Percentiles rank a stretch among this genome's conserved stretches.
phyloP scores from a whole-genome alignment of 2,888 invertebrate species.

The Agonopterix heracliana region DNA sequence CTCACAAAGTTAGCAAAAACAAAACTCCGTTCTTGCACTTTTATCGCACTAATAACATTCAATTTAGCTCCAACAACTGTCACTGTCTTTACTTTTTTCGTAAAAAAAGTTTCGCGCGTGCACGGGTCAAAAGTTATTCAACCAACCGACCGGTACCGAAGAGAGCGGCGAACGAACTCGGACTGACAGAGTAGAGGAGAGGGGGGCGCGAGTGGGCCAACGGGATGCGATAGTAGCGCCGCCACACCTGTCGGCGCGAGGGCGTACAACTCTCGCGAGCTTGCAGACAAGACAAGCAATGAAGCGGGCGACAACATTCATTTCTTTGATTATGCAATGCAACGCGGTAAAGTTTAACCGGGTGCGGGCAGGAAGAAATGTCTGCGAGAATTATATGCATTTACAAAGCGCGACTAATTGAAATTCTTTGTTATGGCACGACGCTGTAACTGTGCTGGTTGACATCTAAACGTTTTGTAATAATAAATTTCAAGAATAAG shows the following conservation, averaged over 20 bases:
- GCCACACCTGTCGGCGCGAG: slow-evolving; percentile 47
- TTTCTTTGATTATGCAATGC: slow-evolving; percentile 31
- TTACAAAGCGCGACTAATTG: slow-evolving; percentile 28
- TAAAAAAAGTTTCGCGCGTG: slow-evolving; percentile 57
- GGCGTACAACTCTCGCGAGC: slow-evolving; percentile 9
- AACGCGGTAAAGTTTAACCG: slow-evolving; percentile 28
- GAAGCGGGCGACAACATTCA: slow-evolving; percentile 28
- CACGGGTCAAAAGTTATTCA: slow-evolving; percentile 16
- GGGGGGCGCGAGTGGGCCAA: slow-evolving; percentile 25
- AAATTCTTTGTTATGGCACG: slow-evolving; percentile 22
- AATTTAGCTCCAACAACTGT: slow-evolving; percentile 16
- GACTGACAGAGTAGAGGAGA: slow-evolving; percentile 38
- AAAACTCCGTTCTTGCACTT: slow-evolving; percentile 22
- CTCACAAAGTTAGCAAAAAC: slow-evolving; percentile 6
- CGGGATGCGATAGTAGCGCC: slow-evolving; percentile 29
- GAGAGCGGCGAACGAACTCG: slow-evolving; percentile 51
- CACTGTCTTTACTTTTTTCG: slow-evolving; percentile 30
- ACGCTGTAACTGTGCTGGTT: background rate
- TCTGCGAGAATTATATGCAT: slow-evolving; percentile 27
- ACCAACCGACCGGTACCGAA: slow-evolving; percentile 24
- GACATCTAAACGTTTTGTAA: background rate
- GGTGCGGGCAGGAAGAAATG: slow-evolving; percentile 37
- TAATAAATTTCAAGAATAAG: background rate
- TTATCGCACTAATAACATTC: slow-evolving; percentile 18
- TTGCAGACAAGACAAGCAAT: slow-evolving; percentile 16